A percentile compares a stretch with the other conserved stretches of the same genome.
These are phyloP conservation scores for Hydriomena furcata DNA, from an alignment of 2,888 invertebrate species.

Conservation along the genomic window DNA sequence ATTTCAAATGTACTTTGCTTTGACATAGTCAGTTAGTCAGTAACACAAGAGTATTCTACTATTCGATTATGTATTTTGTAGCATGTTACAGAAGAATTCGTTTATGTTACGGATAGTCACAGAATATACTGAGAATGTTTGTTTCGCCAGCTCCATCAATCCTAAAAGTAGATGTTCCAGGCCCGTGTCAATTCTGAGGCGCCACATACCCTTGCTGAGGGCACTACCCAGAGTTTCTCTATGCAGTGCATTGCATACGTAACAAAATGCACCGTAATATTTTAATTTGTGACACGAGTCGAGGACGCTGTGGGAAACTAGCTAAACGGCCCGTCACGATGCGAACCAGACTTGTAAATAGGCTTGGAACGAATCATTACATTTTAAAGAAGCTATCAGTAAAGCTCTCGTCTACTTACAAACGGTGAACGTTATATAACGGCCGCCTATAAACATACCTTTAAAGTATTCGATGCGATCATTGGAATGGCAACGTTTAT, in stretches of 20 bases:
- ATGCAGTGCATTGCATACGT: conserved; percentile 58
- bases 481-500: no score
- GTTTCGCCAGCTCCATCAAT: no score
- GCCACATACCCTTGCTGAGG: background rate
- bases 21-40: no score
- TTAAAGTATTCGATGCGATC: no score
- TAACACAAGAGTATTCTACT: no score
- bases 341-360: conserved; percentile 41
- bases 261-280: conserved; percentile 67
- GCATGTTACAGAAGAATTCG: no score
- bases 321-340: conserved; percentile 47
- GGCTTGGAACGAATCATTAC: conserved; percentile 29
- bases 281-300: conserved; percentile 65
- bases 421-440: background rate
- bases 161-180: no score
- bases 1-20: no score
- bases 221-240: conserved; percentile 39
- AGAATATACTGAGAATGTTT: no score
- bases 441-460: background rate
- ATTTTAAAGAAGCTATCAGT: conserved; percentile 22
- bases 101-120: no score
- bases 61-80: no score
- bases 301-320: conserved; percentile 48
- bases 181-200: no score
- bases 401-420: background rate